A percentile compares a stretch with the other conserved stretches of the same genome.
Evolutionary conservation across 2,888 invertebrate species (phyloP).

Genomic region (Leucophenga montana): DNA sequence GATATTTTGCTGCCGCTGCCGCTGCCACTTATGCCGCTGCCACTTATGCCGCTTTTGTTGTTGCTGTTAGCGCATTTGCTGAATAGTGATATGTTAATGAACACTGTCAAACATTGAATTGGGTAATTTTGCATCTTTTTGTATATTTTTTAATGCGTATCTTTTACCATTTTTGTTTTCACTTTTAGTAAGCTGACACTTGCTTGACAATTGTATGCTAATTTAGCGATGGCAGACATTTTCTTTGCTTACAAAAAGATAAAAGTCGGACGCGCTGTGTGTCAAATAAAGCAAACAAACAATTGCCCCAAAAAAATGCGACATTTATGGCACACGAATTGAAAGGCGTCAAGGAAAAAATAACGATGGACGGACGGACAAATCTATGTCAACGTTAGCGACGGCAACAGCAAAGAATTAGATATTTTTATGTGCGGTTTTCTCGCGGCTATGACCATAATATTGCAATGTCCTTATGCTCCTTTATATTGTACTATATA

Average conservation of each 20-base stretch:
- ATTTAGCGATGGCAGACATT: conserved; percentile 7
- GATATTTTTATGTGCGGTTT: conserved; percentile 9
- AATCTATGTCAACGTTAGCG: background rate
- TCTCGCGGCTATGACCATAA: conserved; percentile 13
- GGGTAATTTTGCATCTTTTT: too few species aligned
- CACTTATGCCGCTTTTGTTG: background rate
- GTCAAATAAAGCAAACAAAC: conserved; percentile 7
- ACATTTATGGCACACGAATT: background rate
- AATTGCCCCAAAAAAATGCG: background rate
- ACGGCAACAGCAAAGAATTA: background rate
- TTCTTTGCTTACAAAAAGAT: background rate
- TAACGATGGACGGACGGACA: background rate
- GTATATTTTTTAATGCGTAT: background rate
- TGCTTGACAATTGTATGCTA: conserved; percentile 26
- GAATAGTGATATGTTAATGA: conserved; percentile 21
- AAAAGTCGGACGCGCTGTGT: background rate
- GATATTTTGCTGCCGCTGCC: background rate
- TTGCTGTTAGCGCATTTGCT: conserved; percentile 21
- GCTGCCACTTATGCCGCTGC: background rate
- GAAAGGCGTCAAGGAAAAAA: background rate
- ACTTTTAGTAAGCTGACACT: conserved; percentile 18
- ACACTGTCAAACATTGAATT: conserved; percentile 9
- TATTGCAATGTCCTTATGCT: conserved; percentile 3
- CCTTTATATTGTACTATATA: background rate
- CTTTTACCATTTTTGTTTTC: conserved; percentile 13